phyloP scores from a whole-genome alignment of 2,113 vertebrate genomes.

The Strigops habroptila region DNA sequence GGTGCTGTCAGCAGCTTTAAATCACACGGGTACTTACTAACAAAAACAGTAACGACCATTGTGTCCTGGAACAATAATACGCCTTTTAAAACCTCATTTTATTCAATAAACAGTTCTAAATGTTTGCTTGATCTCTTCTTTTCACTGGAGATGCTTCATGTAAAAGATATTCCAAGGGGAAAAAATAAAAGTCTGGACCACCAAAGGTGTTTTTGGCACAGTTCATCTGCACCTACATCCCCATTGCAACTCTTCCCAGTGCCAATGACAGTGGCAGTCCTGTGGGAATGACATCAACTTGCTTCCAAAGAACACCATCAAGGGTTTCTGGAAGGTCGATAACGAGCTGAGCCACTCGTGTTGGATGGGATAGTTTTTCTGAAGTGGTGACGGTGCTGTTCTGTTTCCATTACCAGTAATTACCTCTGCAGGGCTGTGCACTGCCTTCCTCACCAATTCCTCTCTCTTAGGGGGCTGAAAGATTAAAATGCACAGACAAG shows the following conservation, averaged over 20 bases:
- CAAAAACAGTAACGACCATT: slow-evolving; percentile 78
- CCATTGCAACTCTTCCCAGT: background rate
- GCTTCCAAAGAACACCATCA: background rate
- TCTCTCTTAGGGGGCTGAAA: background rate
- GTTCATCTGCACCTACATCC: background rate
- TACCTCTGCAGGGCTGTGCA: background rate
- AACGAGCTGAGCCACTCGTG: accelerated
- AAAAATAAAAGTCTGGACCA: background rate
- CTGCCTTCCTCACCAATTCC: background rate
- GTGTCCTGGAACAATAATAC: slow-evolving; percentile 72
- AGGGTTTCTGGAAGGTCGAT: background rate
- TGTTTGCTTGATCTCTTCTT: slow-evolving; percentile 6
- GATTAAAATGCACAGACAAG: background rate
- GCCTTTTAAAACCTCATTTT: slow-evolving; percentile 63
- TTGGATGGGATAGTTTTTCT: accelerated
- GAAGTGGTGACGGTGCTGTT: background rate
- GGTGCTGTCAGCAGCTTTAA: slow-evolving; percentile 89
- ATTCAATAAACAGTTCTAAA: slow-evolving; percentile 67
- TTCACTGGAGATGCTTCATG: background rate
- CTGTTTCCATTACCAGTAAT: background rate
- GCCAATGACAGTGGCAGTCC: background rate
- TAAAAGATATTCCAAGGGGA: background rate
- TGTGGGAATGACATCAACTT: background rate
- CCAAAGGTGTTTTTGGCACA: accelerated
- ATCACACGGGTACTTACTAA: slow-evolving; percentile 81